Percentiles rank a stretch among this genome's conserved stretches.
phyloP scores from a whole-genome alignment of 35 echinoderm and acorn worm genomes.

The Ptychodera flava region DNA sequence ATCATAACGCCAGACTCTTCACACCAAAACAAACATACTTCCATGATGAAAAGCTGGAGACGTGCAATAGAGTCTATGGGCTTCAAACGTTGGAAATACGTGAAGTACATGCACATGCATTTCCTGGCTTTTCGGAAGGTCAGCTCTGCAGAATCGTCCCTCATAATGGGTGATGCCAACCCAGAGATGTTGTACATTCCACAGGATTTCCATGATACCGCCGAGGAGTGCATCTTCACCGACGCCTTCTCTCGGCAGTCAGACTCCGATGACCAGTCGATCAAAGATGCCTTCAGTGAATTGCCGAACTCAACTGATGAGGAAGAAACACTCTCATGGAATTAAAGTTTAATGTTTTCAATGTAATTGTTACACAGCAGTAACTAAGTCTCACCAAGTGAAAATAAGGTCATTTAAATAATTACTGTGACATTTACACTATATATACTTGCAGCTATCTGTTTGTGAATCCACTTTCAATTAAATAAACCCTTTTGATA shows the following conservation, averaged over 20 bases:
- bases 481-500: too few relatives aligned
- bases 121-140: constrained; percentile 95
- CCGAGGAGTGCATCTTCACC: constrained; percentile 84
- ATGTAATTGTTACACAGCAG: too few relatives aligned
- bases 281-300: constrained; percentile 61
- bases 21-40: constrained; percentile 65
- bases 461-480: too few relatives aligned
- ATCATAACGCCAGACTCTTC: constrained; percentile 93
- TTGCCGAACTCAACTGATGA: constrained; percentile 35
- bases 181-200: constrained; percentile 95
- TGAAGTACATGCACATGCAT: constrained; percentile 82
- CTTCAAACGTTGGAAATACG: constrained; percentile 75
- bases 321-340: background rate
- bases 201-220: constrained; percentile 86
- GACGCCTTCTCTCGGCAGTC: constrained; percentile 30
- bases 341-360: too few relatives aligned
- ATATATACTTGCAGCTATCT: too few relatives aligned
- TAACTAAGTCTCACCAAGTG: too few relatives aligned
- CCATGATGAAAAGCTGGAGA: constrained; percentile 97
- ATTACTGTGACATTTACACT: too few relatives aligned
- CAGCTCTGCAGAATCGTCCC: constrained; percentile 17
- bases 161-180: constrained; percentile 20
- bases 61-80: constrained; percentile 80
- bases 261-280: constrained; percentile 25
- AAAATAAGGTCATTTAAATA: too few relatives aligned